Conservation (phyloP, 1,140 invertebrate genomes). For the Andrena cerasifolii region DNA sequence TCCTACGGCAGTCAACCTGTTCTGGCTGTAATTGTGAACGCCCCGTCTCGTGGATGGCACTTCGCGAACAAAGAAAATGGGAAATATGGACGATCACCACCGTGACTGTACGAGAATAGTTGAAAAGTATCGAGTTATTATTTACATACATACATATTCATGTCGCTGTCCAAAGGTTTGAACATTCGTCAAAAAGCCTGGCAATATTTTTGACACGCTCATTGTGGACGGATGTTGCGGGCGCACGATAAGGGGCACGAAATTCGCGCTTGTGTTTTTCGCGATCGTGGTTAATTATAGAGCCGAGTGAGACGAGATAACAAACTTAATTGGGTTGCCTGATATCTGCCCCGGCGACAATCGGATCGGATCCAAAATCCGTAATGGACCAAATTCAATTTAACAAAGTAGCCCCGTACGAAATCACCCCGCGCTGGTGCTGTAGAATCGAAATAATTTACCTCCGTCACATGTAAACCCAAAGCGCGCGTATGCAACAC, state of each 20-base stretch:
- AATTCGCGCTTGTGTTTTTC: not conserved
- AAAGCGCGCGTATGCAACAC: too few relatives aligned
- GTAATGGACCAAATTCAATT: slow-evolving; percentile 10
- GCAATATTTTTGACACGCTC: not conserved
- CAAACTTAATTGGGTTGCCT: slow-evolving; percentile 10
- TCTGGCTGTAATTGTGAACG: too few relatives aligned
- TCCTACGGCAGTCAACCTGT: too few relatives aligned
- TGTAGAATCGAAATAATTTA: not conserved
- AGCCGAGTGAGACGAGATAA: slow-evolving; percentile 3
- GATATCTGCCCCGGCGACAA: not conserved
- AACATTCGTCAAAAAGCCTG: not conserved
- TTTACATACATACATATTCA: too few relatives aligned
- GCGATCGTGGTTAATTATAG: slow-evolving; percentile 30
- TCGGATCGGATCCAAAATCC: not conserved
- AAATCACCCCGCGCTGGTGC: not conserved
- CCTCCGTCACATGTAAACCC: not conserved
- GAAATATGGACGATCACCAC: too few relatives aligned
- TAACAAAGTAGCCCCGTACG: not conserved
- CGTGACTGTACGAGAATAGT: too few relatives aligned
- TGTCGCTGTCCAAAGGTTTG: too few relatives aligned
- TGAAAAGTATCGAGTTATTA: too few relatives aligned
- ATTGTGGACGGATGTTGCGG: not conserved
- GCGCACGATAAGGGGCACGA: not conserved
- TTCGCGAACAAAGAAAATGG: too few relatives aligned
- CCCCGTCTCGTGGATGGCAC: too few relatives aligned